A percentile compares a stretch with the other conserved stretches of the same genome.
These are phyloP conservation scores for Thymelicus lineola DNA, from an alignment of 2,888 invertebrate genomes.

Conservation along the genomic window DNA sequence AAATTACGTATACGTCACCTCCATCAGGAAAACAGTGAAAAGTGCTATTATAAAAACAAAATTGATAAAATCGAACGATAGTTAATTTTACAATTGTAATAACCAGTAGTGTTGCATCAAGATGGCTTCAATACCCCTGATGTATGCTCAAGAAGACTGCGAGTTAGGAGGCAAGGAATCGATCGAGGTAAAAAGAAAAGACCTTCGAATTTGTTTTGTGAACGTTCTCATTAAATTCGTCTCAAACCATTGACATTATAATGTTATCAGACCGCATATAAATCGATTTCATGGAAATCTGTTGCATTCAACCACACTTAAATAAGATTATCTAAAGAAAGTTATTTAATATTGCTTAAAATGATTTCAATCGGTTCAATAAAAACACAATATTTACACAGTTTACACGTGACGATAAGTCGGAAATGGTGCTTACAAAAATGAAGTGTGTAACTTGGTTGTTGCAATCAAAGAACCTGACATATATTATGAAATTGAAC, in stretches of 20 bases:
- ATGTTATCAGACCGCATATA: conserved; percentile 19
- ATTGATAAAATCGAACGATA: conserved; percentile 7
- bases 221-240: conserved; percentile 35
- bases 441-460: neutral
- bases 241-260: conserved; percentile 40
- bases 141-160: conserved; percentile 87
- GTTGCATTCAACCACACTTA: too few species aligned
- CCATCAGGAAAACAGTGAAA: conserved; percentile 10
- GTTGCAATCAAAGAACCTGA: neutral
- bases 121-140: conserved; percentile 85
- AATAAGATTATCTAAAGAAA: too few species aligned
- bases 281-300: neutral
- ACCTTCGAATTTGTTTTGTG: conserved; percentile 14
- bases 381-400: neutral
- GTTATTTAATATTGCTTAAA: too few species aligned
- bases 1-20: conserved; percentile 7
- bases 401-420: neutral
- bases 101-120: conserved; percentile 41
- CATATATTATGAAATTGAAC: neutral
- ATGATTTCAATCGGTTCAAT: neutral
- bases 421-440: neutral
- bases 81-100: neutral
- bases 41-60: neutral
- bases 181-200: conserved; percentile 65
- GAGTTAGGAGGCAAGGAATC: conserved; percentile 88